These are phyloP conservation scores for Melanotaenia duboulayi DNA, from an alignment of 2,113 vertebrate genomes.

Conservation along the genomic window DNA sequence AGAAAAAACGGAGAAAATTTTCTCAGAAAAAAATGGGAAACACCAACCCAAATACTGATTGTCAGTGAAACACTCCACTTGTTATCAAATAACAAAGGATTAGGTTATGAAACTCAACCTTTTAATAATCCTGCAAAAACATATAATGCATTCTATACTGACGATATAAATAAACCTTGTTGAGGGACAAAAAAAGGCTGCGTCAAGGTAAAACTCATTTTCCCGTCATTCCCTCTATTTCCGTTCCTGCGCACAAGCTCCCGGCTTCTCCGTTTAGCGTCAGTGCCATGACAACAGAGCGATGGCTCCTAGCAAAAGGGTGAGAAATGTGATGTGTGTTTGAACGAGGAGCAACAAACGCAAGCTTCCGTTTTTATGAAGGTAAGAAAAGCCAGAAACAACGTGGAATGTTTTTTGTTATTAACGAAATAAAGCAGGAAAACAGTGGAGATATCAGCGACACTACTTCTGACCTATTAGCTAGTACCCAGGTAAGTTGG, in stretches of 20 bases:
- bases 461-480: not conserved
- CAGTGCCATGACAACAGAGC: conserved; percentile 85
- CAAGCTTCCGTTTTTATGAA: not conserved
- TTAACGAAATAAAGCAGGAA: not conserved
- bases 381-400: conserved; percentile 31
- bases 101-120: too few relatives aligned
- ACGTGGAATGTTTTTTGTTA: not conserved
- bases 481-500: conserved; percentile 30
- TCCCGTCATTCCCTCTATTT: conserved; percentile 44
- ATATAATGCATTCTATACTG: too few relatives aligned
- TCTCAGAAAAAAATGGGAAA: too few relatives aligned
- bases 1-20: too few relatives aligned
- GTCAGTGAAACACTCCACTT: too few relatives aligned
- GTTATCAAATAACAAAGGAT: too few relatives aligned
- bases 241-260: conserved; percentile 59
- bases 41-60: too few relatives aligned
- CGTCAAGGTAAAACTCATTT: conserved; percentile 27
- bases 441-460: not conserved
- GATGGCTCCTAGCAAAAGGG: conserved; percentile 61
- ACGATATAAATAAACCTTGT: not conserved
- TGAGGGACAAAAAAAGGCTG: not conserved
- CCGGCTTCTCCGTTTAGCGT: conserved; percentile 57
- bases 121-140: too few relatives aligned
- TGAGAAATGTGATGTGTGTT: conserved; percentile 64
- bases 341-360: conserved; percentile 32